Evolutionary conservation across 2,888 invertebrate genomes (phyloP), one percentile per base, ranked within the genome.

Genomic region (Malacosoma neustria): DNA sequence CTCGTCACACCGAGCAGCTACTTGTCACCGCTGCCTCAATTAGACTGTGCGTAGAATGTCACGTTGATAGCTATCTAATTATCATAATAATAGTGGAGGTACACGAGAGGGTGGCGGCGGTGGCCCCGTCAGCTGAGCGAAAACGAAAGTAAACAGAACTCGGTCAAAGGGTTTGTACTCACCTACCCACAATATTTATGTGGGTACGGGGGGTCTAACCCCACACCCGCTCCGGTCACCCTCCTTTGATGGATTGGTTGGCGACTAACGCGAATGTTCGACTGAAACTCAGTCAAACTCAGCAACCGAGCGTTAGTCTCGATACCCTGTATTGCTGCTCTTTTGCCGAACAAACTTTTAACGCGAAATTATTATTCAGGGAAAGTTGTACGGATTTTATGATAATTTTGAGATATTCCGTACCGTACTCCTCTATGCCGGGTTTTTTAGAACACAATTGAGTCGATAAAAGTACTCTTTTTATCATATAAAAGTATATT

Each of bases 121-220:
- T 63, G 67, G 67, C 72, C 76, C 71, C 84, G 82, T 81, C 86
- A 85, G 86, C 86, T 86, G 86, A 82, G 84, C 74, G 87, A 86
- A 86, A 86, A 82, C 77, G 87, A 86, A 87, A 86, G 87, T 86
- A 85, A 85, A 85, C 85, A 86, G 85, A 85, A 87, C 84, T 86
- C 86, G 87, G 86, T 86, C 86, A 86, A 86, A 86, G 86, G 86
- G 86, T 85, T 82, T 80, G 82, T 81, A 81, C 74, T 82, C 84
- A 79, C 82, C 84, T 84, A 85, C 84, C 81, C 82, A 73, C 84
- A 85, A 85, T 85, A 84, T 85, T 85, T 85, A 85, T 85, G 84
- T 84, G 81, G 84, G 81, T 74, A 77, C 69, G 66, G 67, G 71
- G 70, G 72, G 71, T 71, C 66, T 61, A 49, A 56, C 76, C 63